phyloP scores from a whole-genome alignment of 1,140 invertebrate species.

The Proctacanthus coquilletti region DNA sequence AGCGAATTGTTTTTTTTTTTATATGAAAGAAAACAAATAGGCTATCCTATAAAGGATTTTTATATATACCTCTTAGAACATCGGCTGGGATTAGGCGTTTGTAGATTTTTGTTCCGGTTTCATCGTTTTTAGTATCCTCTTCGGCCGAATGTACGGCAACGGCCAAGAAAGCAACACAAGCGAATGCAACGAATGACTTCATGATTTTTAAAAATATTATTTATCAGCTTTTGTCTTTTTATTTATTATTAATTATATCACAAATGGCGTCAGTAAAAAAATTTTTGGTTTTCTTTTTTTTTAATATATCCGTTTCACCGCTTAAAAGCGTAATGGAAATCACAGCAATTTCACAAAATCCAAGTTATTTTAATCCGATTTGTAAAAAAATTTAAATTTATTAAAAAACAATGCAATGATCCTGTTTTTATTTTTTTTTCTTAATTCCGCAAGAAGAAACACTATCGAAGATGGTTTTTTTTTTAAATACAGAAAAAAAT shows the following conservation, averaged over 20 bases:
- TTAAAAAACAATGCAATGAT: no score
- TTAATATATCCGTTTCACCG: no score
- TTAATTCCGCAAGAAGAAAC: no score
- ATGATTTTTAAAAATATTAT: constrained; percentile 1
- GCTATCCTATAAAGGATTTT: neutral
- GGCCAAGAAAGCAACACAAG: constrained; percentile 10
- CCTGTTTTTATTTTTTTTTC: no score
- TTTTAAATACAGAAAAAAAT: neutral
- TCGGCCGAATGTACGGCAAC: constrained; percentile 40
- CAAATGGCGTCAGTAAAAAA: constrained; percentile 1
- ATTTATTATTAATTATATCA: neutral
- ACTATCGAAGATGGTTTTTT: neutral
- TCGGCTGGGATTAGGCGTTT: constrained; percentile 70
- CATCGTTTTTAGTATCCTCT: constrained; percentile 36
- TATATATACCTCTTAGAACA: constrained; percentile 66
- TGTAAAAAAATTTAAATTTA: constrained; percentile 2
- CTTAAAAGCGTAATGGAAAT: no score
- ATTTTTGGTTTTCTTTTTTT: neutral
- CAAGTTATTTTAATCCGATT: neutral
- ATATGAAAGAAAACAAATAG: neutral
- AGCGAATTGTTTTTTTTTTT: no score
- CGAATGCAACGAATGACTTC: constrained; percentile 3
- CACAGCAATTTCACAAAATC: no score
- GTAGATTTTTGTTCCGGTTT: constrained; percentile 47
- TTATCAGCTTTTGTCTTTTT: constrained; percentile 1